phyloP scores from a whole-genome alignment of 2,113 vertebrate species.

The Myanophis thanlyinensis region DNA sequence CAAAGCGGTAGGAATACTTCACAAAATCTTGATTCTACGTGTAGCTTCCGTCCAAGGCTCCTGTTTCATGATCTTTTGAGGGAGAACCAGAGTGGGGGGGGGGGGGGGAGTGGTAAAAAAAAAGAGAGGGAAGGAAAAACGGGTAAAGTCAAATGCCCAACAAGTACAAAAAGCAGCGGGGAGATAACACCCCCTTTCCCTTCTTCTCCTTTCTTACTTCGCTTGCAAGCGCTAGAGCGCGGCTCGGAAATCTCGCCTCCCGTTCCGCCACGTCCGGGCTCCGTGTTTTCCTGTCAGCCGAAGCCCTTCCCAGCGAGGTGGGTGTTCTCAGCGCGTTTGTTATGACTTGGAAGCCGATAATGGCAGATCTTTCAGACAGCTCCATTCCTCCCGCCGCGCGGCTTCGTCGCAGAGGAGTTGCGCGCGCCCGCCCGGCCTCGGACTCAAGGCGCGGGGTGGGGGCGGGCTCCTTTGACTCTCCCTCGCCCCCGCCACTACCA shows the following conservation, averaged over 20 bases:
- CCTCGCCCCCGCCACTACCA: background rate
- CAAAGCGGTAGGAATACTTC: background rate
- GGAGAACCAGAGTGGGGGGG: background rate
- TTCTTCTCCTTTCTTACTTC: background rate
- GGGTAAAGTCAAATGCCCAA: background rate
- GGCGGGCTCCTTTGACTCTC: background rate
- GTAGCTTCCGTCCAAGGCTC: background rate
- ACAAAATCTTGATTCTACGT: background rate
- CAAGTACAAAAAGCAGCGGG: background rate
- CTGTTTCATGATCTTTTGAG: background rate
- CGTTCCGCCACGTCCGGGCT: conserved; percentile 28
- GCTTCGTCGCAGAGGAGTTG: background rate
- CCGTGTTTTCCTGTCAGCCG: conserved; percentile 16
- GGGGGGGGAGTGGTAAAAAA: no score
- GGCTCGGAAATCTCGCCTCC: background rate
- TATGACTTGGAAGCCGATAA: conserved; percentile 86
- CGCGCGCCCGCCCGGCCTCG: background rate
- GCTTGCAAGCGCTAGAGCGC: background rate
- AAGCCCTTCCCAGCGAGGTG: conserved; percentile 75
- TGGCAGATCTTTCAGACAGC: conserved; percentile 80
- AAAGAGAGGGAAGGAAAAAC: background rate
- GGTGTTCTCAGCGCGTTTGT: conserved; percentile 80
- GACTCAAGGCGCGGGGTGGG: background rate
- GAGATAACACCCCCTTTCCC: background rate
- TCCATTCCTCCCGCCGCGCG: conserved; percentile 75